Evolutionary conservation across 2,113 vertebrate species (phyloP), one percentile per base, ranked within the genome.

Genomic region (Naja naja): DNA sequence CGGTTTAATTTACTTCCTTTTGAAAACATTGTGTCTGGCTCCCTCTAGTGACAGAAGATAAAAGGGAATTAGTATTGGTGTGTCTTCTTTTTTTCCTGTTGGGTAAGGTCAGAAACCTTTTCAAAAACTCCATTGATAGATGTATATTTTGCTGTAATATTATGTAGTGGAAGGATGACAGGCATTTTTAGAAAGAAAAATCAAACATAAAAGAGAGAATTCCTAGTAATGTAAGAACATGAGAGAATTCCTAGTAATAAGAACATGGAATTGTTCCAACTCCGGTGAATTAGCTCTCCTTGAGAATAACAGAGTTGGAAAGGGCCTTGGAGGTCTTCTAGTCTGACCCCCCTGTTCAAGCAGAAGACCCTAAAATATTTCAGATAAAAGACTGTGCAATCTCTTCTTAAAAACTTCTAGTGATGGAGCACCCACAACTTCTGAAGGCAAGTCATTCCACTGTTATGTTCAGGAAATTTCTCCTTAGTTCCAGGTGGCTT

Each of bases 11-110:
- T 39, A 53, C 8, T 90, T 74, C 2, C 47, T 12, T 90, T 90
- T 34, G 7, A 91, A 45, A 52, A 43, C 39, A 39, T 8, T 39
- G 18, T 93, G 60, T 23, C 90, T 90, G 0, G 89, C 95, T 94
- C 96, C 93, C 95, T 94, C 96, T 96, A 90, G 95, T 90, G 96
- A 93, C 95, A 89, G 94, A 88, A 85, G 0, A 0, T 87, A 91
- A 92, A 93, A 94, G 93, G 43, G 3, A 88, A 55, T 12, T 43
- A 43, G 5, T 7, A n/a, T n/a, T n/a, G n/a, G 23, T 10, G 27
- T 1, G 20, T 18, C 3, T 9, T 1, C 16, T 27, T 55, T 10
- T 14, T 34, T 49, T 1, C 52, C 52, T 23, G 39, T 58, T 27
- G 25, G 0, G 3, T 45, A n/a, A 16, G 14, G 89, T 47, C 45